Percentiles rank a stretch among this genome's conserved stretches.
phyloP scores from a whole-genome alignment of 2,113 vertebrate genomes.

The Leucopsar rothschildi region DNA sequence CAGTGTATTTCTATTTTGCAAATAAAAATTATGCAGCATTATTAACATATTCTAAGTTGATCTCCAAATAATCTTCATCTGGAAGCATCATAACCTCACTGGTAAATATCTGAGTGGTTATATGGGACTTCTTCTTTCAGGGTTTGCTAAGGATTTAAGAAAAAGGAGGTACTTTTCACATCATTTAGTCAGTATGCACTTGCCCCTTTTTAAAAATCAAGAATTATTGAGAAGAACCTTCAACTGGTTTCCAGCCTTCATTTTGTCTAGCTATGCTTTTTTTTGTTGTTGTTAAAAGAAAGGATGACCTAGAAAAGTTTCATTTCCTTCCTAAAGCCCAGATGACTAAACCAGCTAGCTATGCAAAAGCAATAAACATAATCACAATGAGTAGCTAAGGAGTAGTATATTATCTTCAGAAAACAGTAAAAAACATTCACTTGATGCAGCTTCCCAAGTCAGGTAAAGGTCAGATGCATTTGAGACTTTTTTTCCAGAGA shows the following conservation, averaged over 20 bases:
- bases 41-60: neutral
- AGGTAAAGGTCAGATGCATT: neutral
- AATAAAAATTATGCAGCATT: neutral
- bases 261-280: neutral
- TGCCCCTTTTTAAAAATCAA: neutral
- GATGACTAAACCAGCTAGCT: constrained; percentile 9
- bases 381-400: neutral
- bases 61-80: neutral
- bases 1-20: neutral
- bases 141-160: neutral
- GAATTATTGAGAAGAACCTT: neutral
- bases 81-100: neutral
- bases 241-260: neutral
- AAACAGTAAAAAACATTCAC: neutral
- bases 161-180: neutral
- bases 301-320: neutral
- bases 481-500: neutral
- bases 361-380: constrained; percentile 8
- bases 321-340: neutral
- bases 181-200: neutral
- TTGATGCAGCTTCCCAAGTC: neutral
- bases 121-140: neutral
- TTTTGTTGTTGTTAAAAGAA: neutral
- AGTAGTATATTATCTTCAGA: neutral
- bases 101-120: neutral